These are phyloP conservation scores for Orbicella faveolata DNA, from an alignment of 64 coral and sea anemone species.

Conservation along the genomic window DNA sequence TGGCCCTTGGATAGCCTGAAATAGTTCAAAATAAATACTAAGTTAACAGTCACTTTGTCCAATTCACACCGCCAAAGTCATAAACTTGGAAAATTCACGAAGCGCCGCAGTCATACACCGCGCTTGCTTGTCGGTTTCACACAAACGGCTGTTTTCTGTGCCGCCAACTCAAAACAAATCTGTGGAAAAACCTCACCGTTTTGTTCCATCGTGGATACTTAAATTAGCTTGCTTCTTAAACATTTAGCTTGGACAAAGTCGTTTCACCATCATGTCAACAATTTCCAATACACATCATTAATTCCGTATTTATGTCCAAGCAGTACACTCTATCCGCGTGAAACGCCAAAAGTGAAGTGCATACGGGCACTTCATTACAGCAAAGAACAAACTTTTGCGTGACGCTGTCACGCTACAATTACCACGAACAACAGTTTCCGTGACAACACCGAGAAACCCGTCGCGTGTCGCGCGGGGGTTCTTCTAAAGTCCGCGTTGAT, in stretches of 20 bases:
- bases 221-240: conserved; percentile 79
- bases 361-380: conserved; percentile 48
- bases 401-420: conserved; percentile 34
- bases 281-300: conserved; percentile 67
- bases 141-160: conserved; percentile 32
- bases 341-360: conserved; percentile 32
- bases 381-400: neutral
- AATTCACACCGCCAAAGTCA: neutral
- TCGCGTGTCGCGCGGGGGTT: neutral
- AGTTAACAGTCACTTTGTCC: neutral
- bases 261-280: conserved; percentile 83
- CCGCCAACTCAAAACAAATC: conserved; percentile 23
- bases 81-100: conserved; percentile 13
- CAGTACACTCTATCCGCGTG: conserved; percentile 29
- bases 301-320: conserved; percentile 54
- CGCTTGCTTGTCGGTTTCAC: conserved; percentile 11
- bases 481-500: neutral
- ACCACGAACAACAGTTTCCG: neutral
- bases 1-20: conserved; percentile 77
- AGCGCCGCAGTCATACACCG: neutral
- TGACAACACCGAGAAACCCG: neutral
- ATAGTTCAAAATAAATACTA: conserved; percentile 25
- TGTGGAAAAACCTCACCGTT: conserved; percentile 72
- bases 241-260: conserved; percentile 76
- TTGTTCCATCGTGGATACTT: conserved; percentile 71